These are phyloP conservation scores for Necrosyrtes monachus DNA, from an alignment of 2,797 vertebrate genomes.

Conservation along the genomic window DNA sequence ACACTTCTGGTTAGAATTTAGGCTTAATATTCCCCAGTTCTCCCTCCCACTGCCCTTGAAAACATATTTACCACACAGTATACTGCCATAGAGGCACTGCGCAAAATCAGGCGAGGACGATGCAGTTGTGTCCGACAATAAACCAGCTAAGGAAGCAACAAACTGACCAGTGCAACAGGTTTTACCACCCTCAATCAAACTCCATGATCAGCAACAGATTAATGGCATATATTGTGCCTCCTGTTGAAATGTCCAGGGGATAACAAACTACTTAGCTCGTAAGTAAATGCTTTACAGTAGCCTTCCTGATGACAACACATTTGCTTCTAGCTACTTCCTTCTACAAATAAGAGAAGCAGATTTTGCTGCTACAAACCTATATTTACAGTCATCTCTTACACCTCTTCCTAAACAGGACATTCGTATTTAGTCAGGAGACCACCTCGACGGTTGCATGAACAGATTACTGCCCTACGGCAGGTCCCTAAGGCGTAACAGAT, in stretches of 20 bases:
- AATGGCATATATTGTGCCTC: not conserved
- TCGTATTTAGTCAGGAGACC: not conserved
- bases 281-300: not conserved
- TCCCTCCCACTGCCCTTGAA: not conserved
- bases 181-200: not conserved
- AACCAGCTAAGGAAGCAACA: not conserved
- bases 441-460: not conserved
- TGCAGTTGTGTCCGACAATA: not conserved
- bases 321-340: not conserved
- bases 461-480: not conserved
- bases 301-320: not conserved
- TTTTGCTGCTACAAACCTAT: not conserved
- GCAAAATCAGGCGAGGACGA: not conserved
- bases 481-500: not conserved
- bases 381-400: not conserved
- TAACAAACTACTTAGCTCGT: not conserved
- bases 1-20: not conserved
- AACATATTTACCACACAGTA: not conserved
- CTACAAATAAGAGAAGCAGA: not conserved
- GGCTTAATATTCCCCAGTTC: not conserved
- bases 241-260: not conserved
- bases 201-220: not conserved
- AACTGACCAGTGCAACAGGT: not conserved
- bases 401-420: not conserved
- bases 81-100: not conserved